phyloP scores from a whole-genome alignment of 2,797 vertebrate species.

The Amblyraja radiata region DNA sequence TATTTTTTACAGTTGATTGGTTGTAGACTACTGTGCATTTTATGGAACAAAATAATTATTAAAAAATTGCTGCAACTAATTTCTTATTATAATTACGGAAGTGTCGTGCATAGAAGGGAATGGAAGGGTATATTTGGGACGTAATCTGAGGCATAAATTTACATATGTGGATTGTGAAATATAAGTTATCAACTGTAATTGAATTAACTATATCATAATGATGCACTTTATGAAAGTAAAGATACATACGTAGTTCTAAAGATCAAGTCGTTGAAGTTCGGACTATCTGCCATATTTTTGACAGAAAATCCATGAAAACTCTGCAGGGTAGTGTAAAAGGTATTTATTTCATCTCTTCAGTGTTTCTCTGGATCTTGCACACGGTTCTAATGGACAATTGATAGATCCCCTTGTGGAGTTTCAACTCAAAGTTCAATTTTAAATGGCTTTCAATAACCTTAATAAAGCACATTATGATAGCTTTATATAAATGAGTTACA shows the following conservation, averaged over 20 bases:
- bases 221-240: neutral
- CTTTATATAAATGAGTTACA: neutral
- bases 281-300: neutral
- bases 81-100: constrained; percentile 10
- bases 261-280: neutral
- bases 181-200: neutral
- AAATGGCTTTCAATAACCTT: neutral
- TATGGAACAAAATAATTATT: neutral
- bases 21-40: neutral
- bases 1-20: neutral
- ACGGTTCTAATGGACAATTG: neutral
- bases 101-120: neutral
- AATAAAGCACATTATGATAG: neutral
- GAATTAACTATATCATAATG: neutral
- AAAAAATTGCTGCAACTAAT: neutral
- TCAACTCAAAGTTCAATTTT: neutral
- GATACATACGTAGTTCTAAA: neutral
- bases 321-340: neutral
- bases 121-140: neutral
- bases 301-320: constrained; percentile 2
- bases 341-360: neutral
- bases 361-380: neutral
- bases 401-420: neutral
- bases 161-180: neutral
- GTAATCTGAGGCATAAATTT: neutral